Evolutionary conservation across 2,113 vertebrate species (phyloP).

Genomic region (Menura novaehollandiae): DNA sequence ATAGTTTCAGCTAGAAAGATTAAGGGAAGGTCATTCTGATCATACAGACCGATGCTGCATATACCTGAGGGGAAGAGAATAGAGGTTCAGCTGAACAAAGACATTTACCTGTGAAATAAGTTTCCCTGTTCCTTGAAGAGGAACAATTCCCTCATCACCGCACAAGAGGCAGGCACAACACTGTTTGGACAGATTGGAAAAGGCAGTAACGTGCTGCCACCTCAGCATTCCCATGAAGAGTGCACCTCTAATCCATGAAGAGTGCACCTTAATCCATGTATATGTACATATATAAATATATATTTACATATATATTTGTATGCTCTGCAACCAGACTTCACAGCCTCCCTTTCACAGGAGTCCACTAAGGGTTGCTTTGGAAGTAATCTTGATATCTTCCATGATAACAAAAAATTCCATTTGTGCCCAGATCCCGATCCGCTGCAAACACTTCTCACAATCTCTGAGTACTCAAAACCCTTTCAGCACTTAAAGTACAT

Average conservation of each 20-base stretch:
- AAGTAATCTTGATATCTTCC: constrained; percentile 9
- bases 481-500: background rate
- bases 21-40: background rate
- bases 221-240: background rate
- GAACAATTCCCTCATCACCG: background rate
- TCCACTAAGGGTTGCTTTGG: background rate
- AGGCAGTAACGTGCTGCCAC: background rate
- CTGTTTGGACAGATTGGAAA: background rate
- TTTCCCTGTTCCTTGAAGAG: background rate
- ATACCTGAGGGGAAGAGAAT: background rate
- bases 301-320: background rate
- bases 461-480: background rate
- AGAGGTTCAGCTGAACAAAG: background rate
- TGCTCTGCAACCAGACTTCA: background rate
- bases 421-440: background rate
- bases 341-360: background rate
- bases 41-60: background rate
- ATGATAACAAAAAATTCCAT: background rate
- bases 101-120: background rate
- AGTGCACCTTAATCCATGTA: background rate
- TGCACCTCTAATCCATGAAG: background rate
- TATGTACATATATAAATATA: background rate
- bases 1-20: background rate
- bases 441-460: constrained; percentile 28
- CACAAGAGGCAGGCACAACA: background rate